Percentiles rank a stretch among this genome's conserved stretches.
phyloP scores from a whole-genome alignment of 2,888 invertebrate genomes.

The Malachius bipustulatus region DNA sequence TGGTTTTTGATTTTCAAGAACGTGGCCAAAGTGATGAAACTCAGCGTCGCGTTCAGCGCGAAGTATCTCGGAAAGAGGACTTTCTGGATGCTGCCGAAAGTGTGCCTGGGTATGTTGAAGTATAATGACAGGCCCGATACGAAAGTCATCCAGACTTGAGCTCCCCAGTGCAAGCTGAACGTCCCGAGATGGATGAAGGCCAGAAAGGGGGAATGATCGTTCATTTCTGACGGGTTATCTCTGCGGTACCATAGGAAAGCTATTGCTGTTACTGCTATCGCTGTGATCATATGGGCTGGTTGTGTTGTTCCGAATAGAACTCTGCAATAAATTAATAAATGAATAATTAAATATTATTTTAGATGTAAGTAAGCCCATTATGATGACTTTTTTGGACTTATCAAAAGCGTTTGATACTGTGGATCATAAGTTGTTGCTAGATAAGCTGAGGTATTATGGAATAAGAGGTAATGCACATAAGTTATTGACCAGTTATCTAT shows the following conservation, averaged over 20 bases:
- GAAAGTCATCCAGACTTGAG: conserved; percentile 89
- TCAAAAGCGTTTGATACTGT: too few relatives aligned
- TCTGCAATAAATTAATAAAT: conserved; percentile 50
- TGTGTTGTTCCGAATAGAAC: conserved; percentile 60
- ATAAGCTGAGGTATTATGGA: too few relatives aligned
- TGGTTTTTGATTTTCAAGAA: conserved; percentile 53
- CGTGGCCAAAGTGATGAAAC: conserved; percentile 57
- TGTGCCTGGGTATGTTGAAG: conserved; percentile 73
- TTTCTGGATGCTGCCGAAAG: conserved; percentile 77
- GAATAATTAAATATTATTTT: too few relatives aligned
- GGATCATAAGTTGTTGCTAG: too few relatives aligned
- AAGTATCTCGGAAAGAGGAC: conserved; percentile 80
- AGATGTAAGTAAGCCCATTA: too few relatives aligned
- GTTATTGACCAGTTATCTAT: too few relatives aligned
- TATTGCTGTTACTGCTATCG: conserved; percentile 46
- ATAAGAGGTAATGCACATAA: too few relatives aligned
- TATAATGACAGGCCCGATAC: conserved; percentile 78
- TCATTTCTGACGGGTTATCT: conserved; percentile 24
- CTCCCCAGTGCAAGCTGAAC: conserved; percentile 71
- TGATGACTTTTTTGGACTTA: too few relatives aligned
- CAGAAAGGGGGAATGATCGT: conserved; percentile 36
- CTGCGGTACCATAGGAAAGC: conserved; percentile 38
- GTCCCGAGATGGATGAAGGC: conserved; percentile 61
- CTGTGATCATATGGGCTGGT: conserved; percentile 63
- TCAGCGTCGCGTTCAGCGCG: conserved; percentile 61